These are phyloP conservation scores for Allolobophora icterica DNA, from an alignment of 2,888 invertebrate genomes.

Conservation along the genomic window DNA sequence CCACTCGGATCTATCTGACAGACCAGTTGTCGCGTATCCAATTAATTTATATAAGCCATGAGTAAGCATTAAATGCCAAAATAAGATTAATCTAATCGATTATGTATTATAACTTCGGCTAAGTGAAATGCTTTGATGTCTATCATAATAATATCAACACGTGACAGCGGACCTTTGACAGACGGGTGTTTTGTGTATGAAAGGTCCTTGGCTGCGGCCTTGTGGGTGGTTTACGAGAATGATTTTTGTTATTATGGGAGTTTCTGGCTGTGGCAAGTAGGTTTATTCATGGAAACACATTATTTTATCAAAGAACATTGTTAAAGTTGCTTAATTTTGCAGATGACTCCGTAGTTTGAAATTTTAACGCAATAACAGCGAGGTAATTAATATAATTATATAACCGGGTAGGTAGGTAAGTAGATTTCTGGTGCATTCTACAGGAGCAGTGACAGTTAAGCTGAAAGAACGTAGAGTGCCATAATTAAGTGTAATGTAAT, in stretches of 20 bases:
- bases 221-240: background rate
- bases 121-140: too few species aligned
- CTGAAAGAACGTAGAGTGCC: background rate
- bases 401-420: background rate
- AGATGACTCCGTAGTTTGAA: background rate
- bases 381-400: background rate
- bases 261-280: background rate
- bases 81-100: too few species aligned
- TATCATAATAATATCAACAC: background rate
- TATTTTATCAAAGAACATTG: background rate
- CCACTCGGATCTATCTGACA: too few species aligned
- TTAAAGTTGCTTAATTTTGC: background rate
- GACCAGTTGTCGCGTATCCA: too few species aligned
- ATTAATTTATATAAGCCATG: too few species aligned
- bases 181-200: background rate
- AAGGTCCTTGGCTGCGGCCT: too few species aligned
- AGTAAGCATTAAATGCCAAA: too few species aligned
- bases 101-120: too few species aligned
- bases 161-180: background rate
- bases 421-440: background rate
- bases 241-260: constrained; percentile 17
- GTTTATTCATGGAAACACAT: background rate
- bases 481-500: background rate
- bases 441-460: background rate
- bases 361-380: background rate